Evolutionary conservation across 2,888 invertebrate species (phyloP), one percentile per base, ranked within the genome.

Genomic region (Caradrina kadenii): DNA sequence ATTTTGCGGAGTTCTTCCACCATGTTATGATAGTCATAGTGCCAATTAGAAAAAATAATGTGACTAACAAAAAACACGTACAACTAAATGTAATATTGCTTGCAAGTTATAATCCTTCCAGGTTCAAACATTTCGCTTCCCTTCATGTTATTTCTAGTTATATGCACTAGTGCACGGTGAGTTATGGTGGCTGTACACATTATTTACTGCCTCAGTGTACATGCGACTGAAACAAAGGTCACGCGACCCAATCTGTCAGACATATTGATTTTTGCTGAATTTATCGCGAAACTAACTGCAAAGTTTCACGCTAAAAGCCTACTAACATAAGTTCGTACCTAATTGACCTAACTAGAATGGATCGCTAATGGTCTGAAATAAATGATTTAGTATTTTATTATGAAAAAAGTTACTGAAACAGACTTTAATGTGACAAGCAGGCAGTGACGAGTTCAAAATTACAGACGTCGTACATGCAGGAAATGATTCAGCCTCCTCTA

Each of bases 191-290:
- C n/a, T 21, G 59, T 10, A 26, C 56, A 55, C 80, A 61, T 80
- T 56, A 76, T 76, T 78, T 63, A 69, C 53, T 59, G 65, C 15
- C 26, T 10, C 39, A 19, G 8, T 71, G 35, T 21, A 52, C 82
- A 80, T 73, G 75, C 79, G 55, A 75, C 69, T 66, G 42, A 68
- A 63, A 71, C 58, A 68, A 79, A 80, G 58, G 64, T 67, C 73
- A 80, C 78, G 79, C 78, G 69, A 81, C 54, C 31, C 63, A 63
- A 77, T 77, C 78, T 69, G 78, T 69, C 80, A 63, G 56, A 19
- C 63, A 35, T 63, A 69, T 78, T 80, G 77, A 76, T 69, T 71
- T 69, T 75, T 66, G 62, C 56, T 50, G 15, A 63, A 61, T 63
- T 69, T 73, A 63, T 68, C 19, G 53, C 65, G 49, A 54, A 63